phyloP scores from a whole-genome alignment of 1,140 invertebrate genomes.

The Zeugodacus cucurbitae region DNA sequence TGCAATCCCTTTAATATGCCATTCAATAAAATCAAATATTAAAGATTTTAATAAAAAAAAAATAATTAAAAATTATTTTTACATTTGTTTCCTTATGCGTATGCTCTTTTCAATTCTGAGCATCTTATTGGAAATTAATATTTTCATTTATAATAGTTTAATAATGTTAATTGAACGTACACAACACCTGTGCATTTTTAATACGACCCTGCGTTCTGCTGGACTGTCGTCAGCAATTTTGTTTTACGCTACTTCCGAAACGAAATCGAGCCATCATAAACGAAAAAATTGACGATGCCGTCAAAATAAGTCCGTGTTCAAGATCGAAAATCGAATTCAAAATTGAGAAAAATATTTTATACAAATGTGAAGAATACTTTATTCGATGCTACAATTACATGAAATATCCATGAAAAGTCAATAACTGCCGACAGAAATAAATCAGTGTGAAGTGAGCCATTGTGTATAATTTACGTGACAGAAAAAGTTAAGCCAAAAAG shows the following conservation, averaged over 20 bases:
- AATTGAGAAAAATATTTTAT: neutral
- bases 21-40: no score
- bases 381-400: neutral
- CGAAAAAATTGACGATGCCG: slow-evolving; percentile 30
- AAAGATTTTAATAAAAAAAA: no score
- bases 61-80: no score
- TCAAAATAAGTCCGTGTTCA: slow-evolving; percentile 36
- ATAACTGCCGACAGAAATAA: neutral
- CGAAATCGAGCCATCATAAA: slow-evolving; percentile 26
- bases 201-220: neutral
- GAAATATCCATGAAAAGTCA: no score
- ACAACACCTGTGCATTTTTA: neutral
- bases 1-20: no score
- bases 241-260: slow-evolving; percentile 33
- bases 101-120: no score
- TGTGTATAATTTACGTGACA: slow-evolving; percentile 6
- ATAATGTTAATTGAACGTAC: neutral
- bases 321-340: neutral
- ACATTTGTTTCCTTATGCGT: no score
- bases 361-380: neutral
- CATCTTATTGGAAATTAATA: no score
- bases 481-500: neutral
- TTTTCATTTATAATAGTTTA: no score
- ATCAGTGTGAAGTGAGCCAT: neutral
- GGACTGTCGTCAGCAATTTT: slow-evolving; percentile 12